phyloP scores from a whole-genome alignment of 1,140 invertebrate genomes.

The Zaprionus gabonicus region DNA sequence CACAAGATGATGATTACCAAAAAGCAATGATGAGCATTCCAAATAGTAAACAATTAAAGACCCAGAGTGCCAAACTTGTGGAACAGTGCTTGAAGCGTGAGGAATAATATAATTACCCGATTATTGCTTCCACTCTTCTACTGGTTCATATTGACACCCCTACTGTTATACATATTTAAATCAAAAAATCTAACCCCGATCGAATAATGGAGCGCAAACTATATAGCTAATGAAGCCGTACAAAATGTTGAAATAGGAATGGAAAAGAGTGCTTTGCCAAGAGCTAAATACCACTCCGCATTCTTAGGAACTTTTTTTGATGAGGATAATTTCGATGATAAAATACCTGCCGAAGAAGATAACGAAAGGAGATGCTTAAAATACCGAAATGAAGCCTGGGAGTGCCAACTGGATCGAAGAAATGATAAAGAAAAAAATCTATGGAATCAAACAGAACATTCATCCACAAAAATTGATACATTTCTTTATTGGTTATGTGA shows the following conservation, averaged over 20 bases:
- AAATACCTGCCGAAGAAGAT: not conserved
- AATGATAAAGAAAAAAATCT: not conserved
- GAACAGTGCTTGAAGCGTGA: constrained; percentile 27
- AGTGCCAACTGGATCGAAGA: constrained; percentile 65
- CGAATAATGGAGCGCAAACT: constrained; percentile 52
- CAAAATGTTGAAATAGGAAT: not conserved
- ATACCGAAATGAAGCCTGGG: constrained; percentile 69
- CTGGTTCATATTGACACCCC: not conserved
- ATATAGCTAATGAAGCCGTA: constrained; percentile 64
- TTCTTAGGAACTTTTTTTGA: constrained; percentile 44
- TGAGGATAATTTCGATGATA: no score
- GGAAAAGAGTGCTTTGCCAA: constrained; percentile 23
- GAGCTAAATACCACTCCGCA: constrained; percentile 55
- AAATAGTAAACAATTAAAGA: constrained; percentile 76
- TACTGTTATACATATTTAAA: not conserved
- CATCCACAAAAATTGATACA: no score
- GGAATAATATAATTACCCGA: not conserved
- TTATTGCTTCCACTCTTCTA: not conserved
- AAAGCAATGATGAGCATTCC: constrained; percentile 67
- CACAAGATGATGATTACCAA: constrained; percentile 59
- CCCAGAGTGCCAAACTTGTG: constrained; percentile 64
- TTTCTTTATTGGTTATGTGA: no score
- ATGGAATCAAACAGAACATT: not conserved
- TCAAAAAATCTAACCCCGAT: no score
- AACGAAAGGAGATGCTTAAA: constrained; percentile 28